Evolutionary conservation across 2,113 vertebrate species (phyloP), one percentile per base, ranked within the genome.

Genomic region (Tachuris rubrigastra): DNA sequence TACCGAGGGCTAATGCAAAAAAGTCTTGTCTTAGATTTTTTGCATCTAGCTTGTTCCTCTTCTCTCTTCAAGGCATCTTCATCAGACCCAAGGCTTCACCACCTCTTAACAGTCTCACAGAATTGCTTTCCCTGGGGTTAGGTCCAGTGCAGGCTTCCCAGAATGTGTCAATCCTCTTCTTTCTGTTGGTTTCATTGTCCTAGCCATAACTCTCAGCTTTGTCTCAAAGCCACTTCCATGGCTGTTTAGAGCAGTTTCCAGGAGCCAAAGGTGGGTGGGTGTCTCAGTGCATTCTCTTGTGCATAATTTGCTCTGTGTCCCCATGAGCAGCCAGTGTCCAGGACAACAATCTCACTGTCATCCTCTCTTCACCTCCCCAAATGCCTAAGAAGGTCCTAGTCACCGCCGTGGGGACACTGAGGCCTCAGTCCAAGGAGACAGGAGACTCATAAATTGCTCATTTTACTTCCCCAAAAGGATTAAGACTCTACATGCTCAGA

Each of bases 401-500:
- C 53, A 18, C 33, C 69, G 56, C 68, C 20, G 0, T 18, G 31
- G 18, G 25, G 20, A 35, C 55, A 23, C 58, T 49, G 60, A 93
- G 71, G 10, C 78, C 50, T 90, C 55, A 47, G 14, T 31, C 35
- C 27, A 23, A 72, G 18, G 76, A 30, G 35, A 9, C 7, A 21
- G 44, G n/a, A 80, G 14, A 47, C 47, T 13, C 11, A 13, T 8
- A n/a, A 33, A 4, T 59, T 87, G 27, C 53, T n/a, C 41, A 85
- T 58, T 59, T 21, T 85, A 39, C 52, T 58, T 33, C 23, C 73
- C 27, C 14, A 87, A 55, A 78, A 99, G 99, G 97, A 99, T 99
- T 89, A 99, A 99, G 98, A 99, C 98, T 47, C 98, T 99, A 17
- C 99, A 99, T 1, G 99, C 99, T 23, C 99, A 99, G 97, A 99